These are phyloP conservation scores for Eupsilia transversa DNA, from an alignment of 2,888 invertebrate genomes.

Conservation along the genomic window DNA sequence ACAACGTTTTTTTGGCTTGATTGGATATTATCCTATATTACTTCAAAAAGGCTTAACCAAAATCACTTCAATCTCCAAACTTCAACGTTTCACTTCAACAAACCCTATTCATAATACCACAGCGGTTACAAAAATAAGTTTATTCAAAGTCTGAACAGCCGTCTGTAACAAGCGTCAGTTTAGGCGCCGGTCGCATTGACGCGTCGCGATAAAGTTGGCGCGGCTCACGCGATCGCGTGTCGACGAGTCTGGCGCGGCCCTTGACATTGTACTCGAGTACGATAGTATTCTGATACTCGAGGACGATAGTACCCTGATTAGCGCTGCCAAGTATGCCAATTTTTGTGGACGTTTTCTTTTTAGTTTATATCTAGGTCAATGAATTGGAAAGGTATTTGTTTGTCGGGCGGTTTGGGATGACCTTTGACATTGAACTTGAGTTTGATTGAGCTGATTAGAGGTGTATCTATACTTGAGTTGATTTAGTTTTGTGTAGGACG, in stretches of 20 bases:
- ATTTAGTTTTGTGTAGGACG: not conserved
- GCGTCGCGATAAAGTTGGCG: constrained; percentile 59
- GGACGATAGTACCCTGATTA: constrained; percentile 57
- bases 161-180: constrained; percentile 37
- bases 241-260: constrained; percentile 44
- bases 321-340: constrained; percentile 57
- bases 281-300: constrained; percentile 37
- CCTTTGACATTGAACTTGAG: constrained; percentile 33
- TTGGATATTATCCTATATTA: not conserved
- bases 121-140: constrained; percentile 49
- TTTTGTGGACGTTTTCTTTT: constrained; percentile 33
- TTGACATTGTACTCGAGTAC: constrained; percentile 64
- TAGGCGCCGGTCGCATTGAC: constrained; percentile 43
- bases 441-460: constrained; percentile 13
- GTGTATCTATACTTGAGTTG: not conserved
- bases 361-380: constrained; percentile 52
- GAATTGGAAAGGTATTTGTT: constrained; percentile 32
- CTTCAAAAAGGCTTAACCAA: not conserved
- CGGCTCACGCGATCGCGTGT: constrained; percentile 69
- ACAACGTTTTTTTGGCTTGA: not conserved
- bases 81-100: constrained; percentile 11
- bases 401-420: constrained; percentile 25
- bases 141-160: constrained; percentile 52
- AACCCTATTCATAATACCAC: constrained; percentile 17
- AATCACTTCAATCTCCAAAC: constrained; percentile 8